Evolutionary conservation across 2,113 vertebrate genomes (phyloP).

Genomic region (Tapirus terrestris): DNA sequence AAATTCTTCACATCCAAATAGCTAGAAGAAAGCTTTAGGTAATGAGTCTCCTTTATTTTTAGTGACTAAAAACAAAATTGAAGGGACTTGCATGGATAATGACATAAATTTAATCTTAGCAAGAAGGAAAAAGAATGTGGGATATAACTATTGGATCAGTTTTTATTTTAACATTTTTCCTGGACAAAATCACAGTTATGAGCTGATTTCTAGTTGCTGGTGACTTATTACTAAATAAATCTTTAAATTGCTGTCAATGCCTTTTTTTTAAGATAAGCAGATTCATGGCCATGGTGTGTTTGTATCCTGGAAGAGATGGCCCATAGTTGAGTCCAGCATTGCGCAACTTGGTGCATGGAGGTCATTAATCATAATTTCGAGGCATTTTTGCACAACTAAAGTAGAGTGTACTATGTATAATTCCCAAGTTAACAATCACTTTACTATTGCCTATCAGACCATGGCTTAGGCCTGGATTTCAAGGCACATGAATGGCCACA

Average conservation of each 20-base stretch:
- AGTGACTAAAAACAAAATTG: slow-evolving; percentile 53
- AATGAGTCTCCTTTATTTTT: slow-evolving; percentile 51
- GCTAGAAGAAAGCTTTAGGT: slow-evolving; percentile 10
- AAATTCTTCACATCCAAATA: not conserved
- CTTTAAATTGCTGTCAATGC: not conserved
- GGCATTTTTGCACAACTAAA: not conserved
- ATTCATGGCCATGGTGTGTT: not conserved
- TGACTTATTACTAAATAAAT: slow-evolving; percentile 28
- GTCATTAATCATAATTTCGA: not conserved
- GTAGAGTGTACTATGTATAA: not conserved
- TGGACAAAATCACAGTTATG: slow-evolving; percentile 17
- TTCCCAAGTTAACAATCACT: not conserved
- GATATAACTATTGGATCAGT: slow-evolving; percentile 18
- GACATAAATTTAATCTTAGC: slow-evolving; percentile 62
- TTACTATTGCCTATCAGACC: not conserved
- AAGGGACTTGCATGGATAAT: slow-evolving; percentile 21
- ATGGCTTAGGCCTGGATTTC: not conserved
- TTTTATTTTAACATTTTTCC: slow-evolving; percentile 57
- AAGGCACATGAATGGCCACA: not conserved
- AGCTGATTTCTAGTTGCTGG: not conserved
- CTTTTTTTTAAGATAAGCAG: not conserved
- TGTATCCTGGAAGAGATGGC: not conserved
- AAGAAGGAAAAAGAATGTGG: slow-evolving; percentile 62
- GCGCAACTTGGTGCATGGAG: not conserved
- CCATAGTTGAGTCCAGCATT: not conserved